These are phyloP conservation scores for Semaprochilodus insignis DNA, from an alignment of 2,797 vertebrate genomes.

Conservation along the genomic window DNA sequence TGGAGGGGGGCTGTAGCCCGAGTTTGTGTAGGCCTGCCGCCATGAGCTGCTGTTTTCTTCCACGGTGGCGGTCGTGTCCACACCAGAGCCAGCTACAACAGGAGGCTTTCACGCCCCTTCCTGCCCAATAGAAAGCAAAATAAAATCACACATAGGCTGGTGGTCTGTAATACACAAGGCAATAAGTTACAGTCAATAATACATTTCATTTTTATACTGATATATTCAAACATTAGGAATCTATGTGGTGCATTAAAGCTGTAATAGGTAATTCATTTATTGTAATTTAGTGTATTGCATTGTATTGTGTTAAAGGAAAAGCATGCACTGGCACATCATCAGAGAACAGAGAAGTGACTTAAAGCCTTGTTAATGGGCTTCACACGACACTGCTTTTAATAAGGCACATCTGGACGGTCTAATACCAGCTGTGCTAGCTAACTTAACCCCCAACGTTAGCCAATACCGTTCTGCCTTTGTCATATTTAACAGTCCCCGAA, in stretches of 20 bases:
- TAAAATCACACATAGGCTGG: background rate
- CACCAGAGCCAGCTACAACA: conserved; percentile 85
- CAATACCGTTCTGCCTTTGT: background rate
- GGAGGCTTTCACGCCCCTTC: conserved; percentile 78
- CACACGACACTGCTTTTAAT: background rate
- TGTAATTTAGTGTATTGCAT: too few species aligned
- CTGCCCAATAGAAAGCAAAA: conserved; percentile 35
- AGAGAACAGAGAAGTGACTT: background rate
- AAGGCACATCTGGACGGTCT: conserved; percentile 2
- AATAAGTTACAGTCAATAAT: background rate
- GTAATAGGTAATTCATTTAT: too few species aligned
- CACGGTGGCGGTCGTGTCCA: conserved; percentile 84
- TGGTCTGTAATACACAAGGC: background rate
- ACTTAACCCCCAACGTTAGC: background rate
- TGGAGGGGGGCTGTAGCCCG: conserved; percentile 82
- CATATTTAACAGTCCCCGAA: background rate
- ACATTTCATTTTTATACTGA: background rate
- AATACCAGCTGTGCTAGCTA: background rate
- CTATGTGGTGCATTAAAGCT: too few species aligned
- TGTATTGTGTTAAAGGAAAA: background rate
- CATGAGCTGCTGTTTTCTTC: conserved; percentile 70
- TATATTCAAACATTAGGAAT: too few species aligned
- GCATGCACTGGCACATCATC: background rate
- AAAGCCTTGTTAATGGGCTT: background rate
- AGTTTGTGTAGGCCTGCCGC: conserved; percentile 83